Percentiles rank a stretch among this genome's conserved stretches.
phyloP scores from a whole-genome alignment of 2,113 vertebrate species.

The Marcusenius ussheri region DNA sequence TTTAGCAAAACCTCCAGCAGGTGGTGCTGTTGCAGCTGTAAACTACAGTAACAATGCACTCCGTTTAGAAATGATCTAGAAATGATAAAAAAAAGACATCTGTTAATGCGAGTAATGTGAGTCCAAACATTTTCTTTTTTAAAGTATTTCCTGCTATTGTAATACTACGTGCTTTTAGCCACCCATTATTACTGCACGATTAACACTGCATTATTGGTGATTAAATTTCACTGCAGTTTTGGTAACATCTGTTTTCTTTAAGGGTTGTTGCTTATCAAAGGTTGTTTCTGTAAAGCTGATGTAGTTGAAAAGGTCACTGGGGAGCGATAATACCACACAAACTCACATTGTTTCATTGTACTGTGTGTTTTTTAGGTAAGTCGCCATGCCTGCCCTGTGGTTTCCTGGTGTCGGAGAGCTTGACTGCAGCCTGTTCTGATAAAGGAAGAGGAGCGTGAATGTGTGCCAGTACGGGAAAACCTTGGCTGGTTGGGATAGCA shows the following conservation, averaged over 20 bases:
- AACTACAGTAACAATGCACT: neutral
- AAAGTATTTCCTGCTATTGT: neutral
- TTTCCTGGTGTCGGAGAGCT: conserved; percentile 19
- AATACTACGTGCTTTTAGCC: neutral
- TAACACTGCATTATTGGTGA: neutral
- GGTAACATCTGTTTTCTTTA: neutral
- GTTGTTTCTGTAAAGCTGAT: neutral
- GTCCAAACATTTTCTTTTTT: neutral
- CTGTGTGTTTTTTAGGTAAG: conserved; percentile 49
- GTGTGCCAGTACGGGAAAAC: neutral
- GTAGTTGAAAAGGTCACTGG: too few species aligned
- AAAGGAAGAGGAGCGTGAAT: neutral
- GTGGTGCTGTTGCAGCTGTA: conserved; percentile 41
- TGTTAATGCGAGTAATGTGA: neutral
- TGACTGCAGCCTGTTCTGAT: neutral
- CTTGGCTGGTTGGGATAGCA: neutral
- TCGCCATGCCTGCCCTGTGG: conserved; percentile 26
- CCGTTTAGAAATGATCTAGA: too few species aligned
- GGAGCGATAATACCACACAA: neutral
- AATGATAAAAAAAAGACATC: neutral
- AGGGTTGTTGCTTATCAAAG: neutral
- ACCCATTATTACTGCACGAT: neutral
- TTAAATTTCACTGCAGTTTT: neutral
- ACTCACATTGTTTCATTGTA: neutral
- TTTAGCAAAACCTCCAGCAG: conserved; percentile 41